Percentiles rank a stretch among this genome's conserved stretches.
phyloP scores from a whole-genome alignment of 2,888 invertebrate species.

The Halictus ligatus region DNA sequence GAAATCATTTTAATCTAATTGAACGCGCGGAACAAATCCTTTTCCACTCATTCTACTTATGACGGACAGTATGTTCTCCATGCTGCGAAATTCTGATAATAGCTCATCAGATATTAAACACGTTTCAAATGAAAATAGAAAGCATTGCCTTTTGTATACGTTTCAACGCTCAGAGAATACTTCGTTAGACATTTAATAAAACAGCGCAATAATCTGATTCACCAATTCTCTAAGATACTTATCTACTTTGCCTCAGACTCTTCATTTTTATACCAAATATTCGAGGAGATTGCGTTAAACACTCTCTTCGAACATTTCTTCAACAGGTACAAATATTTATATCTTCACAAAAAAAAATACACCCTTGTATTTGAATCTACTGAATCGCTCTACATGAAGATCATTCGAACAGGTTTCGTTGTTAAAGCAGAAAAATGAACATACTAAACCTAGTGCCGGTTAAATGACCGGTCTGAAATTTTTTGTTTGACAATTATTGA shows the following conservation, averaged over 20 bases:
- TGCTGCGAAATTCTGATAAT: not conserved
- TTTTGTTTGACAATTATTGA: too few relatives aligned
- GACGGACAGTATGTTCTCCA: not conserved
- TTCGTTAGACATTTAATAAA: not conserved
- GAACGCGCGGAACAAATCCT: not conserved
- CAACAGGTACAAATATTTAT: too few relatives aligned
- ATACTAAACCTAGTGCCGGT: too few relatives aligned
- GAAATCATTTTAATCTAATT: conserved; percentile 7
- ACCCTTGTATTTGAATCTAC: too few relatives aligned
- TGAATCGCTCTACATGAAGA: too few relatives aligned
- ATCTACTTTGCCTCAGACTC: not conserved
- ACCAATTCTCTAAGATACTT: not conserved
- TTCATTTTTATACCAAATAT: not conserved
- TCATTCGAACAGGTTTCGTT: too few relatives aligned
- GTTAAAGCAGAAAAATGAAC: too few relatives aligned
- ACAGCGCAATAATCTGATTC: not conserved
- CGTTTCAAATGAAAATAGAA: not conserved
- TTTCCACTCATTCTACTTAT: not conserved
- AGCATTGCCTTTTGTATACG: not conserved
- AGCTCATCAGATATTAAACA: not conserved
- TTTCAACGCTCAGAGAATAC: not conserved
- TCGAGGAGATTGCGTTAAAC: too few relatives aligned
- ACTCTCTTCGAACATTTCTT: too few relatives aligned
- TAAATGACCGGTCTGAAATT: too few relatives aligned
- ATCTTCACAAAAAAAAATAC: too few relatives aligned